These are phyloP conservation scores for Parus major DNA, from an alignment of 2,113 vertebrate genomes.

Conservation along the genomic window DNA sequence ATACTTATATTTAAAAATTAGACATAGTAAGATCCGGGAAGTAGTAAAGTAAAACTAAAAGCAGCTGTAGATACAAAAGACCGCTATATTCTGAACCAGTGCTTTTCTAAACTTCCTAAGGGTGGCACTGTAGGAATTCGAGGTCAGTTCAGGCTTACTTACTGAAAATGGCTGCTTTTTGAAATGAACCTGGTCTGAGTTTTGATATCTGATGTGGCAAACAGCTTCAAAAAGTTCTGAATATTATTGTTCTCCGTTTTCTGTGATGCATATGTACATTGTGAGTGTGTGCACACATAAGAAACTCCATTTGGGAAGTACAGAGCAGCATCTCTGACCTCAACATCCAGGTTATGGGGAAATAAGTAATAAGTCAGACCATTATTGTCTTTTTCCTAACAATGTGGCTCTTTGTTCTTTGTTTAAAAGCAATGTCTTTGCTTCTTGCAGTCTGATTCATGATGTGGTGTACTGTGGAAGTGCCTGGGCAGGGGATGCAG, in stretches of 20 bases:
- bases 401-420: not conserved
- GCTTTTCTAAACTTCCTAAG: not conserved
- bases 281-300: not conserved
- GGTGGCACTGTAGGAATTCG: not conserved
- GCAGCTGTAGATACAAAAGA: not conserved
- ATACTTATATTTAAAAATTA: not conserved
- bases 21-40: not conserved
- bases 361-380: not conserved
- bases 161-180: not conserved
- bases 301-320: not conserved
- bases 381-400: not conserved
- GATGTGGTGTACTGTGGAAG: not conserved
- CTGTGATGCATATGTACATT: not conserved
- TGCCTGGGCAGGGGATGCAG: conserved; percentile 16
- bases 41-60: not conserved
- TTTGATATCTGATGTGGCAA: not conserved
- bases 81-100: not conserved
- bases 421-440: not conserved
- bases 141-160: not conserved
- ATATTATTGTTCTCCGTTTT: not conserved
- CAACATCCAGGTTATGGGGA: not conserved
- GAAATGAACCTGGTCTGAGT: not conserved
- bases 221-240: not conserved
- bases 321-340: not conserved
- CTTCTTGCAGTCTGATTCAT: conserved; percentile 16